A percentile compares a stretch with the other conserved stretches of the same genome.
Conservation (phyloP, 2,888 invertebrate species). For the Cheilosia pagana region DNA sequence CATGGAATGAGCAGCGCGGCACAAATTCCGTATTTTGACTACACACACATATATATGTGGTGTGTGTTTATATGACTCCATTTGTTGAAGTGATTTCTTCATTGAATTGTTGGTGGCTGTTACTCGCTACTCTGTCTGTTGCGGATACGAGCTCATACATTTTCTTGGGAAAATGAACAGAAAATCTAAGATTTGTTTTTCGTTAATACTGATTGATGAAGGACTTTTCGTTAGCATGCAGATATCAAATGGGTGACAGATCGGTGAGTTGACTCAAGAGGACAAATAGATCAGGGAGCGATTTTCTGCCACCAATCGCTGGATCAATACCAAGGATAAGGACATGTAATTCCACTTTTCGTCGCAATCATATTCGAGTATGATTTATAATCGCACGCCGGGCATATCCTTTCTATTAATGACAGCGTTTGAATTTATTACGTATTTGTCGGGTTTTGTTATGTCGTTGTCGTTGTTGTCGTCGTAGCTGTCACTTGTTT, state of each 20-base stretch:
- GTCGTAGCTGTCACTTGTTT: constrained; percentile 10
- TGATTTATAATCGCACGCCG: constrained; percentile 66
- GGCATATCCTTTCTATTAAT: constrained; percentile 57
- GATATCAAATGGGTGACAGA: constrained; percentile 44
- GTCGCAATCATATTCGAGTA: constrained; percentile 67
- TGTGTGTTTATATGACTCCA: constrained; percentile 9
- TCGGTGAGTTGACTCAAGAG: constrained; percentile 32
- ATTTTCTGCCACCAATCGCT: constrained; percentile 33
- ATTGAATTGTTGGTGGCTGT: neutral
- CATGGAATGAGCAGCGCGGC: constrained; percentile 4
- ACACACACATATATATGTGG: neutral
- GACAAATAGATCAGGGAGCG: neutral
- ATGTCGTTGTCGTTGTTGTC: neutral
- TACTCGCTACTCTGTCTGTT: too few species aligned
- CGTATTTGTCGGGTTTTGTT: constrained; percentile 50
- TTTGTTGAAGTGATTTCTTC: constrained; percentile 42
- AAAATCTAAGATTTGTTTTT: constrained; percentile 37
- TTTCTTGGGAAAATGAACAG: constrained; percentile 30
- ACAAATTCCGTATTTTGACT: constrained; percentile 3
- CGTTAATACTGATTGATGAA: constrained; percentile 68
- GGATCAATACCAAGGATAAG: constrained; percentile 1
- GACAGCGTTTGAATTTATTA: constrained; percentile 65
- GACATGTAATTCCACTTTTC: constrained; percentile 1
- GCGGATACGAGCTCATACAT: constrained; percentile 6
- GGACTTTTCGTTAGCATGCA: constrained; percentile 32